Percentiles rank a stretch among this genome's conserved stretches.
Conservation (phyloP, 2,797 vertebrate genomes). For the Pelochelys cantorii region DNA sequence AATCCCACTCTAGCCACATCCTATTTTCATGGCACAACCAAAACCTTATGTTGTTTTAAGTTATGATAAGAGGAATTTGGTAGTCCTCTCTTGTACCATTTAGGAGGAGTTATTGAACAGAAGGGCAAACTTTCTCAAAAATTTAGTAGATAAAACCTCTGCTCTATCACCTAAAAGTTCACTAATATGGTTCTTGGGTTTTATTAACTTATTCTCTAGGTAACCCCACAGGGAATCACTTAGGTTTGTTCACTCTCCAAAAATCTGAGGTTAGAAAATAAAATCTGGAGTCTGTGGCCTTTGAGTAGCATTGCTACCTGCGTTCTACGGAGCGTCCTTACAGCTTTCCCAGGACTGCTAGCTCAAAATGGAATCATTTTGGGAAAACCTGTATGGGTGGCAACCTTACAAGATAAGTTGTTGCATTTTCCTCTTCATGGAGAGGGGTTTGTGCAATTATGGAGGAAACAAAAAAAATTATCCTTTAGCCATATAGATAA, state of each 20-base stretch:
- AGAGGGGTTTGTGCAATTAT: no score
- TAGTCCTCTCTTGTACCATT: no score
- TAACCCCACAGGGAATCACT: not conserved
- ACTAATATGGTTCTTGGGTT: not conserved
- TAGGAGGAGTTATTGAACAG: no score
- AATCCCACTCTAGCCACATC: no score
- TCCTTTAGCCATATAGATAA: not conserved
- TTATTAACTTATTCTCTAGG: not conserved
- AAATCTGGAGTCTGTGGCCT: not conserved
- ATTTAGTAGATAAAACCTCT: no score
- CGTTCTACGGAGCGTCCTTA: no score
- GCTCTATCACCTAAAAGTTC: not conserved
- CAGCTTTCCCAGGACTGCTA: no score
- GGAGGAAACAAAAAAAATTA: not conserved
- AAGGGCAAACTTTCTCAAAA: no score
- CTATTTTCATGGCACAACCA: no score
- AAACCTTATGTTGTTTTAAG: no score
- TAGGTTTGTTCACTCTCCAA: not conserved
- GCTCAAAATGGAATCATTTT: no score
- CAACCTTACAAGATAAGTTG: not conserved
- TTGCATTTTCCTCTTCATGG: not conserved
- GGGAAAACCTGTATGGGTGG: not conserved
- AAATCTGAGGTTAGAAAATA: not conserved
- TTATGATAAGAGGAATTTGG: no score
- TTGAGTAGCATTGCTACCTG: not conserved